Evolutionary conservation across 2,888 invertebrate genomes (phyloP).

Genomic region (Acrocyrtus sp.): DNA sequence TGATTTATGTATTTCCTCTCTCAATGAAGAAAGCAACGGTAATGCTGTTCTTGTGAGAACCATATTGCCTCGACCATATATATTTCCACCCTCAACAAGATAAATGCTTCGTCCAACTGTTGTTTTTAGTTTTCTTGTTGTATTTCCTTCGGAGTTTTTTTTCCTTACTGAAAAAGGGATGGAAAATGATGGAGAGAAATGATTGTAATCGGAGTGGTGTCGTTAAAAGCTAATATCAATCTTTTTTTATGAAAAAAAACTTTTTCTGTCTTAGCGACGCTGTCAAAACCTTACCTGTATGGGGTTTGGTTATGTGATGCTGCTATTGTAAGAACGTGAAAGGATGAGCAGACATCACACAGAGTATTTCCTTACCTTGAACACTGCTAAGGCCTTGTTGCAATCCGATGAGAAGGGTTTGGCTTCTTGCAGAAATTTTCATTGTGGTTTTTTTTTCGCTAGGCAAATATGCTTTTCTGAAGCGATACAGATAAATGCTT

Average conservation of each 20-base stretch:
- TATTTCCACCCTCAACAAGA: conserved; percentile 7
- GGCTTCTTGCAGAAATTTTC: not conserved
- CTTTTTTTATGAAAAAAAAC: not conserved
- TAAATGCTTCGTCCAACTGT: not conserved
- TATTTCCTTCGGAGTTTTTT: not conserved
- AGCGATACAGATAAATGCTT: too few relatives aligned
- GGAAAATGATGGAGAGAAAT: not conserved
- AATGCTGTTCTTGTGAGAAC: too few relatives aligned
- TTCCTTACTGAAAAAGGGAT: not conserved
- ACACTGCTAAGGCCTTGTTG: conserved; percentile 7
- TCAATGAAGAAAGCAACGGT: not conserved
- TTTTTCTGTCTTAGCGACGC: not conserved
- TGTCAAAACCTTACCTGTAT: not conserved
- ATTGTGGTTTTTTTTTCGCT: too few relatives aligned
- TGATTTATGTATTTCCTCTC: conserved; percentile 2
- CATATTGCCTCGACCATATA: conserved; percentile 7
- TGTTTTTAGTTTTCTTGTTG: not conserved
- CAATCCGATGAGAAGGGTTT: not conserved
- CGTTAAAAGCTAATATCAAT: not conserved
- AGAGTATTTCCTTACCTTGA: conserved; percentile 29
- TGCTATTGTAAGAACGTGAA: too few relatives aligned
- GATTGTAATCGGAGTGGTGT: not conserved
- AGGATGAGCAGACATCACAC: too few relatives aligned
- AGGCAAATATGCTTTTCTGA: too few relatives aligned
- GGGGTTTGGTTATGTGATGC: too few relatives aligned